Percentiles rank a stretch among this genome's conserved stretches.
Evolutionary conservation across 2,888 invertebrate species (phyloP).

Genomic region (Caenorhabditis sp.): DNA sequence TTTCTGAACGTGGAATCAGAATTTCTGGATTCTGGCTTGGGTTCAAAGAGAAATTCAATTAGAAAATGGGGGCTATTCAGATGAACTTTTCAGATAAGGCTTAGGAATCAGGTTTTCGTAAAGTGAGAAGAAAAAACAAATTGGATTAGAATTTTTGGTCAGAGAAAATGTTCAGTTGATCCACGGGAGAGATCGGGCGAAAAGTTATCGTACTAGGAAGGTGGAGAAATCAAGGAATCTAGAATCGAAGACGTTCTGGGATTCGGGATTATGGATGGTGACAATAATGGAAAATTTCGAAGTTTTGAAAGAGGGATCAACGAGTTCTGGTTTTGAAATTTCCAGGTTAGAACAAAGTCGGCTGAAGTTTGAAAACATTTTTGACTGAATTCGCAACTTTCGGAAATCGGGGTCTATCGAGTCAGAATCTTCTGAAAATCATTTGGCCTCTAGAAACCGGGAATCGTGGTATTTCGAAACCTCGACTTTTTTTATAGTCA

Average conservation of each 20-base stretch:
- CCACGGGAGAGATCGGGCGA: background rate
- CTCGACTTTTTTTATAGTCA: no score
- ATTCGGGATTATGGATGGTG: background rate
- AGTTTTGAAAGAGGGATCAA: no score
- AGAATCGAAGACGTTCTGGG: background rate
- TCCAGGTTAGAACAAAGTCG: no score
- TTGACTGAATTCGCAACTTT: no score
- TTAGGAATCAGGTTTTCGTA: conserved; percentile 14
- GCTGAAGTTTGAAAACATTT: no score
- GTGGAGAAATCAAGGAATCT: background rate
- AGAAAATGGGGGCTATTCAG: background rate
- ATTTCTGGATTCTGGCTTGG: background rate
- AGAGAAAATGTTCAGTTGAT: background rate
- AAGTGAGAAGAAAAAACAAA: no score
- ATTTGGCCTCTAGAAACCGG: no score
- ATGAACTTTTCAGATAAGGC: conserved; percentile 13
- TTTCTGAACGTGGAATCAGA: background rate
- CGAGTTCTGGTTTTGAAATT: no score
- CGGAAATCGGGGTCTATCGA: no score
- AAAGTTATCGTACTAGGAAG: background rate
- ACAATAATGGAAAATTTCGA: no score
- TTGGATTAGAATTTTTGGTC: background rate
- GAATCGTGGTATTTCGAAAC: no score
- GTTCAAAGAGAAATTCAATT: background rate
- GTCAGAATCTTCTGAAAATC: no score